Conservation (phyloP, 2,888 invertebrate species). For the Cantharis nigra region DNA sequence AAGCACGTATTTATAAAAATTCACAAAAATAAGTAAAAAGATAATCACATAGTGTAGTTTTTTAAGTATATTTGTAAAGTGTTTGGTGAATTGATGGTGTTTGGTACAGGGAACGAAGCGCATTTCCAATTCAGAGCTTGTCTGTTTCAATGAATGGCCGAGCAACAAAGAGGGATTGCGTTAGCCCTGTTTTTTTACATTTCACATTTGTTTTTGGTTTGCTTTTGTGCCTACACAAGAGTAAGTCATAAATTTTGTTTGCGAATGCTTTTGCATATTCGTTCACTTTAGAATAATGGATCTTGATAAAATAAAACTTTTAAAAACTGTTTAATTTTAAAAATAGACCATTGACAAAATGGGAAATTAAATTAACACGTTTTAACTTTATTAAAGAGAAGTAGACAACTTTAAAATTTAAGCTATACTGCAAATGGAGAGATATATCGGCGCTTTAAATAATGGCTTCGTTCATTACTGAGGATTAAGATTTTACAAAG, state of each 20-base stretch:
- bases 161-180: conserved; percentile 45
- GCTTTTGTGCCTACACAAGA: conserved; percentile 27
- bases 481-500: conserved; percentile 32
- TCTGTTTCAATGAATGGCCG: conserved; percentile 45
- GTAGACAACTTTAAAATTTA: conserved; percentile 29
- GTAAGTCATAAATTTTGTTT: conserved; percentile 16
- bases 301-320: neutral
- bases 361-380: neutral
- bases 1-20: conserved; percentile 1
- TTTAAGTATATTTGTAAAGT: conserved; percentile 21
- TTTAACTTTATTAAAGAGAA: conserved; percentile 13
- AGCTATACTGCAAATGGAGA: conserved; percentile 23
- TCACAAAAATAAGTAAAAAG: neutral
- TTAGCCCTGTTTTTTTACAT: conserved; percentile 41
- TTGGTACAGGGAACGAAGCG: conserved; percentile 22
- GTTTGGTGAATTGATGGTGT: conserved; percentile 23
- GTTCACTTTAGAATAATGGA: neutral
- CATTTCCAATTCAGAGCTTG: conserved; percentile 46
- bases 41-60: neutral
- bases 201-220: conserved; percentile 44
- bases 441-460: conserved; percentile 33
- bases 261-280: neutral
- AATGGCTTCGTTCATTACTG: conserved; percentile 32
- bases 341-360: neutral
- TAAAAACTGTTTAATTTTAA: neutral